Conservation (phyloP, 2,888 invertebrate species). For the Drosophila siamana region DNA sequence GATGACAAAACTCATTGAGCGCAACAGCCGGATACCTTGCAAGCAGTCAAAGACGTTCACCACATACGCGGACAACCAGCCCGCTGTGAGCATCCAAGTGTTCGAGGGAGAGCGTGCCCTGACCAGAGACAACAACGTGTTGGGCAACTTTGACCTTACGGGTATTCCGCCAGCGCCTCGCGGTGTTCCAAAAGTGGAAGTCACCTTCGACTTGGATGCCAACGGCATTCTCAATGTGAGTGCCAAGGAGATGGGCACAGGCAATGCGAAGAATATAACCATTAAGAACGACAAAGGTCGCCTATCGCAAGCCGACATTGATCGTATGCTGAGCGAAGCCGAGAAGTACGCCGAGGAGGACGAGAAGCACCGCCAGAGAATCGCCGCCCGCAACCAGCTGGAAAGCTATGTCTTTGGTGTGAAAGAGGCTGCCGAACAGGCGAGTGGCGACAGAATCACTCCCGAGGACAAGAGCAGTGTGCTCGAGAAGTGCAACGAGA, state of each 20-base stretch:
- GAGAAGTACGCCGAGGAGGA: constrained; percentile 91
- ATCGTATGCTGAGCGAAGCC: constrained; percentile 91
- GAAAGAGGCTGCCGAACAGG: constrained; percentile 89
- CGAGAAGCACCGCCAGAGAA: constrained; percentile 89
- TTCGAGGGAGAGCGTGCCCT: constrained; percentile 93
- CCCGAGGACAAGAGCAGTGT: constrained; percentile 41
- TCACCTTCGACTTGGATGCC: constrained; percentile 93
- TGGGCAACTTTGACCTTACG: constrained; percentile 97
- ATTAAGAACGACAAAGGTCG: constrained; percentile 94
- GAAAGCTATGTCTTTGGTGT: constrained; percentile 90
- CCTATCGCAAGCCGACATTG: constrained; percentile 92
- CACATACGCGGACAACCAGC: constrained; percentile 93
- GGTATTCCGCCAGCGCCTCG: constrained; percentile 98
- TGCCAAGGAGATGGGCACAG: constrained; percentile 89
- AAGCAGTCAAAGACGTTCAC: constrained; percentile 91
- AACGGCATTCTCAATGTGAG: constrained; percentile 97
- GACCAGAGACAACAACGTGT: constrained; percentile 96
- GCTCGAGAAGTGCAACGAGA: constrained; percentile 87
- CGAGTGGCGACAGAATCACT: constrained; percentile 86
- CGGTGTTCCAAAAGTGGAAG: constrained; percentile 94
- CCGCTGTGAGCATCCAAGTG: constrained; percentile 90
- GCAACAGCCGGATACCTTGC: constrained; percentile 90
- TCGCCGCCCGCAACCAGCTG: constrained; percentile 89
- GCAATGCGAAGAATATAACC: constrained; percentile 90
- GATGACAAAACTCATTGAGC: constrained; percentile 91